Base-by-base conservation (phyloP, 2,113 vertebrate species). In the Rousettus leschenaultii region DNA sequence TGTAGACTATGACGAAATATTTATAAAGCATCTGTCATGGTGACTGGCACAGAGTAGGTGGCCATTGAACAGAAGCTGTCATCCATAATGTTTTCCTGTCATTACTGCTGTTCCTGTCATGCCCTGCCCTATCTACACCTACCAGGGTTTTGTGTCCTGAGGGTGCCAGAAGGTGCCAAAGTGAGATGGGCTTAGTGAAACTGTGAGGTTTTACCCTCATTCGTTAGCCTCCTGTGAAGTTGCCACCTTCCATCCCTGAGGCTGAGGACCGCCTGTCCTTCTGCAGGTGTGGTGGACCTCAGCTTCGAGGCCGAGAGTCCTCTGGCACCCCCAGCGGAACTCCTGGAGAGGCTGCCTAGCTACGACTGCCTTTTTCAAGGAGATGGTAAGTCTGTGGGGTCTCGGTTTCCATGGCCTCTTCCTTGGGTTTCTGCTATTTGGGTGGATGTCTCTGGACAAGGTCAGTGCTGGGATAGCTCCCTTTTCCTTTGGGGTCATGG, bases 281-380 rank as follows among this genome's bases (percentile, higher is more conserved):
- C 84, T 3, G 0, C 12, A 98, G 99, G 97, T 33, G 66, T 71
- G 0, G 96, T 87, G 45, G 98, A 99, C 84, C 98, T 98, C 15
- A 98, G 96, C 86, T 98, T 98, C 0, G 98, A 98, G 38, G 98
- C 98, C 0, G 98, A 99, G 88, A 94, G 97, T 9, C 97, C 98
- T 0, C 97, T 96, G 88, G 91, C 55, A 0, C 98, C 98, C 7
- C 97, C 98, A 6, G 96, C 97, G 63, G 98, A 99, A 55, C 98
- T 99, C 98, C 96, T 98, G 95, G 98, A 98, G 5, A 33, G 70
- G 51, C 92, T 98, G 16, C 95, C 96, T 1, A 98, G 97, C 53
- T 97, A 93, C 1, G 96, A 98, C 86, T 87, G 98, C 77, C 40
- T 68, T 6, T 84, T 90, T 73, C 95, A 68, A 84, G 97, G 95